A percentile compares a stretch with the other conserved stretches of the same genome.
Evolutionary conservation across 2,113 vertebrate species (phyloP).

Genomic region (Pleuronectes platessa): DNA sequence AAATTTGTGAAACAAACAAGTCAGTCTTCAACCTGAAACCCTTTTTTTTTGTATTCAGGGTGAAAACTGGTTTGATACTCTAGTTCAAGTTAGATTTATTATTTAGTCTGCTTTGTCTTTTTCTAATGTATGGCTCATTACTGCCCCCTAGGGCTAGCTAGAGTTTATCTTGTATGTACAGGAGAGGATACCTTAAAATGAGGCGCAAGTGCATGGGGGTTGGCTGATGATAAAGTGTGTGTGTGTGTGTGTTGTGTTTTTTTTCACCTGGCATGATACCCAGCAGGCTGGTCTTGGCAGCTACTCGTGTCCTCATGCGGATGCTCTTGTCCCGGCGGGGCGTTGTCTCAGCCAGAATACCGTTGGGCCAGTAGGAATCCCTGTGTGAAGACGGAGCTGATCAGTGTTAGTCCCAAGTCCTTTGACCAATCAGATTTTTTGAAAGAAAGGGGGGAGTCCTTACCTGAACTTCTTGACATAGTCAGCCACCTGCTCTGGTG

Average conservation of each 20-base stretch:
- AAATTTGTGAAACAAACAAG: too few species aligned
- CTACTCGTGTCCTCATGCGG: conserved; percentile 95
- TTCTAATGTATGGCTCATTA: too few species aligned
- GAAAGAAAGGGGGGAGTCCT: neutral
- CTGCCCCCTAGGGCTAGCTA: too few species aligned
- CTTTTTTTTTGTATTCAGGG: too few species aligned
- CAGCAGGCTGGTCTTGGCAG: conserved; percentile 95
- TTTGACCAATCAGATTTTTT: neutral
- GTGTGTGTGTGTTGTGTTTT: neutral
- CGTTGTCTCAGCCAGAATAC: conserved; percentile 93
- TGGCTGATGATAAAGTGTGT: neutral
- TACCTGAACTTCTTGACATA: conserved; percentile 98
- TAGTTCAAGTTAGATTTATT: too few species aligned
- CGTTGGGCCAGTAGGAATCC: conserved; percentile 98
- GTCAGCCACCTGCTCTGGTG: conserved; percentile 97
- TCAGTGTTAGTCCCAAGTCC: conserved; percentile 7
- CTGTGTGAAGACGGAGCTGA: conserved; percentile 74
- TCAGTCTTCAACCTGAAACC: too few species aligned
- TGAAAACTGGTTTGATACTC: too few species aligned
- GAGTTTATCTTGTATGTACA: too few species aligned
- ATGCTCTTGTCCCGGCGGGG: conserved; percentile 92
- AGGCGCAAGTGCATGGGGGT: too few species aligned
- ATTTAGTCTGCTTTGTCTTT: too few species aligned
- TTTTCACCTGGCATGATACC: conserved; percentile 95
- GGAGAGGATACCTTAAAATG: too few species aligned